Conservation (phyloP, 1,140 invertebrate species). For the Pachypsylla venusta region DNA sequence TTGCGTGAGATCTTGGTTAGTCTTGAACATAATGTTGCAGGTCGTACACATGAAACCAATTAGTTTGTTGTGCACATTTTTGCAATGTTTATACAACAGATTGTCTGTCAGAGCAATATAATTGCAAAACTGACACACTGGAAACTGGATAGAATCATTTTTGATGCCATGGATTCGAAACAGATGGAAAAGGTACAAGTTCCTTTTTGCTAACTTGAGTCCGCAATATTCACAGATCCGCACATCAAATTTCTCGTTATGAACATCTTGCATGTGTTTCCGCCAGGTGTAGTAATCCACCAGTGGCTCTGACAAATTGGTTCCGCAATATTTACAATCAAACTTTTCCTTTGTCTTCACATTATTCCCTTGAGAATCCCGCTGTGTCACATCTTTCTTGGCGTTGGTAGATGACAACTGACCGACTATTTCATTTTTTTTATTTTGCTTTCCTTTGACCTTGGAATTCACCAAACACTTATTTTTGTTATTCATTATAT, state of each 20-base stretch:
- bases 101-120: slow-evolving; percentile 51
- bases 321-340: neutral
- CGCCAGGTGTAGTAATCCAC: neutral
- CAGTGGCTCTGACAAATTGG: neutral
- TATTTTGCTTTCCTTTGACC: too few species aligned
- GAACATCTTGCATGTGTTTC: neutral
- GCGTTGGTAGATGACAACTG: too few species aligned
- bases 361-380: too few species aligned
- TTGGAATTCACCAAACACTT: slow-evolving; percentile 1
- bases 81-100: slow-evolving; percentile 40
- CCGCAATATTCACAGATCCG: slow-evolving; percentile 70
- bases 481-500: neutral
- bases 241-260: slow-evolving; percentile 40
- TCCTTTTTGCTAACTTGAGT: slow-evolving; percentile 50
- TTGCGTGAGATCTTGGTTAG: neutral
- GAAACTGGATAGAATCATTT: slow-evolving; percentile 49
- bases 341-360: too few species aligned
- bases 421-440: too few species aligned
- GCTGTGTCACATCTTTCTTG: too few species aligned
- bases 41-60: slow-evolving; percentile 16
- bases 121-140: slow-evolving; percentile 52
- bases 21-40: slow-evolving; percentile 8
- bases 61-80: slow-evolving; percentile 2
- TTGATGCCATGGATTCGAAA: slow-evolving; percentile 58
- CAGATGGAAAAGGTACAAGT: slow-evolving; percentile 57